Base-by-base conservation (phyloP, 1,140 invertebrate genomes). In the Papilio xuthus region DNA sequence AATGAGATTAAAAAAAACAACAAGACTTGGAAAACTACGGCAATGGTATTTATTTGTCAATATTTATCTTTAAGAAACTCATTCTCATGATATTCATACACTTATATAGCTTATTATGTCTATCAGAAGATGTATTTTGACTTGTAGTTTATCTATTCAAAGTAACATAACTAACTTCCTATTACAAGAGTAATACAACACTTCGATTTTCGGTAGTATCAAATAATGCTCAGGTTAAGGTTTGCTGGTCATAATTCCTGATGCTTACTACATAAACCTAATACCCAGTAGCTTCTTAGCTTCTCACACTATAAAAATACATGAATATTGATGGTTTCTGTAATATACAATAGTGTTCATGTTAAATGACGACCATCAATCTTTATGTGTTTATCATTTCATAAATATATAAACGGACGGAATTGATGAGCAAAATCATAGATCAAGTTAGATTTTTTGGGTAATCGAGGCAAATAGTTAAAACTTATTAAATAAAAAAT, bases 241-340 rank as follows among this genome's bases (percentile, higher is more conserved):
- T 56, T 56, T 23, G n/a, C 53, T 56, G 53, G 60, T 28, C 60
- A 67, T 32, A 28, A 28, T 15, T 67, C 23, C 60, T 42, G 56
- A 74, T 67, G 77, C 80, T 80, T 70, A 79, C 53, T 81, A 44
- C 76, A 53, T 72, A 53, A 81, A 74, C 67, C 42, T 76, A 78
- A 26, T 26, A 78, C 72, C 79, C 79, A 71, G 80, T 73, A 78
- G 88, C 88, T 90, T 90, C 74, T 90, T 90, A 88, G 89, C 88
- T 90, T 90, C 37, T 87, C 86, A 86, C 82, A 79, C 70, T 32
- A 23, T 44, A 47, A 50, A n/a, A 32, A 37, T 37, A 41, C 69
- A 70, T 70, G 9, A 70, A 70, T 10, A 41, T 70, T 70, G 69
- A 70, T 70, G 69, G 18, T 37, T 15, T n/a, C 28, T 23, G n/a